phyloP scores from a whole-genome alignment of 2,113 vertebrate species.

The Catharus fuscescens region DNA sequence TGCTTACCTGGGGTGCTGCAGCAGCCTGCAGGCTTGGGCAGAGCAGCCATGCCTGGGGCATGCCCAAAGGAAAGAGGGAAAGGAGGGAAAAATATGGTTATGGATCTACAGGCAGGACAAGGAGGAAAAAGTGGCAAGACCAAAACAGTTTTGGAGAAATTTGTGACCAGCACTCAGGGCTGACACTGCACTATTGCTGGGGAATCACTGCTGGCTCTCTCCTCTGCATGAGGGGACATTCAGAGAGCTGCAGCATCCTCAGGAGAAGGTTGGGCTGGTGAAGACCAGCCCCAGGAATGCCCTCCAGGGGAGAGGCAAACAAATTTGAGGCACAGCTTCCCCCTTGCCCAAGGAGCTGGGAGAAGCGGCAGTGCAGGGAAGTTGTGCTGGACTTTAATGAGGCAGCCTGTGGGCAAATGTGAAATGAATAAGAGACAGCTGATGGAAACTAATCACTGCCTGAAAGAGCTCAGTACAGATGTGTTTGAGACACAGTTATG shows the following conservation, averaged over 20 bases:
- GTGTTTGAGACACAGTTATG: constrained; percentile 1
- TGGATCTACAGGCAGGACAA: not conserved
- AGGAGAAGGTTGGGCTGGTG: not conserved
- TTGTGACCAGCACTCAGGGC: fast-evolving
- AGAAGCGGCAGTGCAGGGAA: fast-evolving
- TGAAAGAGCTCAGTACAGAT: not conserved
- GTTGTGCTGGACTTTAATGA: not conserved
- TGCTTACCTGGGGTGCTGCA: not conserved
- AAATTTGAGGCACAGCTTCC: not conserved
- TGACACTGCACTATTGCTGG: fast-evolving
- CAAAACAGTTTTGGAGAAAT: not conserved
- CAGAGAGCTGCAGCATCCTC: not conserved
- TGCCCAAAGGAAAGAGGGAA: fast-evolving
- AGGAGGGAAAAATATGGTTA: fast-evolving
- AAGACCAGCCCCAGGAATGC: fast-evolving
- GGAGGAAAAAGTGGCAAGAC: not conserved
- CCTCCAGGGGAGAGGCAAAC: not conserved
- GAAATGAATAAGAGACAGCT: not conserved
- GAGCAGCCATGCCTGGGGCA: fast-evolving
- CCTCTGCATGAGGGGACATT: fast-evolving
- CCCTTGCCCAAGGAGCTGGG: fast-evolving
- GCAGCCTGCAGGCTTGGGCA: not conserved
- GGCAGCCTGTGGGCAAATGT: not conserved
- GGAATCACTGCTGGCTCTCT: not conserved
- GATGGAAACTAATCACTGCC: not conserved